A percentile compares a stretch with the other conserved stretches of the same genome.
Evolutionary conservation across 2,888 invertebrate genomes (phyloP).

Genomic region (Charanyca ferruginea): DNA sequence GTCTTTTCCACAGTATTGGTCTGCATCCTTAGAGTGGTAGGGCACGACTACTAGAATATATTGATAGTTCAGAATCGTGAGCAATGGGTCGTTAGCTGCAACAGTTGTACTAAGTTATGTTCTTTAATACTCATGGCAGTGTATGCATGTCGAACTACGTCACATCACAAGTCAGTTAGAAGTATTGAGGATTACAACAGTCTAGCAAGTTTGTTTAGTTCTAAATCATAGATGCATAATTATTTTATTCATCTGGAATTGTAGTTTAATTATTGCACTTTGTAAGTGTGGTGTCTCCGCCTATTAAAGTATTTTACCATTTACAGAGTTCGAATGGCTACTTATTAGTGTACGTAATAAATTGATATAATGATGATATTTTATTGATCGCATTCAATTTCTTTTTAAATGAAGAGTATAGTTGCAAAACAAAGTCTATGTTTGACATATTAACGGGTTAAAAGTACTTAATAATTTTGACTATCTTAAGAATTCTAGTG

Average conservation of each 20-base stretch:
- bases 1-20: conserved; percentile 69
- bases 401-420: conserved; percentile 58
- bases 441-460: conserved; percentile 35
- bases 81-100: conserved; percentile 66
- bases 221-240: conserved; percentile 88
- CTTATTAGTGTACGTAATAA: conserved; percentile 88
- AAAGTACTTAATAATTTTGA: conserved; percentile 44
- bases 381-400: conserved; percentile 77
- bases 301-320: conserved; percentile 90
- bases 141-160: conserved; percentile 81
- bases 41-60: conserved; percentile 58
- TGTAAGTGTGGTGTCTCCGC: conserved; percentile 90
- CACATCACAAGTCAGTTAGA: conserved; percentile 85
- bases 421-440: conserved; percentile 56
- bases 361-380: conserved; percentile 84
- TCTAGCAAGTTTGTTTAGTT: conserved; percentile 85
- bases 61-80: conserved; percentile 64
- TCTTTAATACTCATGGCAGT: conserved; percentile 83
- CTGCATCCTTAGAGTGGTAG: conserved; percentile 59
- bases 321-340: conserved; percentile 87
- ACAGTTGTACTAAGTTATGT: conserved; percentile 68
- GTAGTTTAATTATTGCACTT: conserved; percentile 90
- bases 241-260: conserved; percentile 88
- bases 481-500: conserved; percentile 27
- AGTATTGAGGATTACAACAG: conserved; percentile 73